phyloP scores from a whole-genome alignment of 2,888 invertebrate species.

The Cerastis rubricosa region DNA sequence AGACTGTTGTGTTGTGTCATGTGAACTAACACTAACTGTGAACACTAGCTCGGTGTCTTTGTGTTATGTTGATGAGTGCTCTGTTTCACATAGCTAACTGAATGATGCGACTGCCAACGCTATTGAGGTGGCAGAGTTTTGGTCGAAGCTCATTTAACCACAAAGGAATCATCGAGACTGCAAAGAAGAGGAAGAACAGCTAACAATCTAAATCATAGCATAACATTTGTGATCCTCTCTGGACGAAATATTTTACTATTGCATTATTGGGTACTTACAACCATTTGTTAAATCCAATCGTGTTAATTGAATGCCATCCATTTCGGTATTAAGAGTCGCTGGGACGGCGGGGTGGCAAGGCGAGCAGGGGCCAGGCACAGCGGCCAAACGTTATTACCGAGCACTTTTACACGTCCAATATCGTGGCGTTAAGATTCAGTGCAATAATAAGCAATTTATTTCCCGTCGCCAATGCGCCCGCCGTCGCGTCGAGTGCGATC shows the following conservation, averaged over 20 bases:
- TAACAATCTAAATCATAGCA: neutral
- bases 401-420: constrained; percentile 35
- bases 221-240: neutral
- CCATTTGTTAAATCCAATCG: constrained; percentile 62
- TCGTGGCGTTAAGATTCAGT: constrained; percentile 47
- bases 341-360: neutral
- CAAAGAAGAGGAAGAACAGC: neutral
- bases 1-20: constrained; percentile 21
- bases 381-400: constrained; percentile 28
- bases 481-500: constrained; percentile 18
- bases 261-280: neutral
- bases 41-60: neutral
- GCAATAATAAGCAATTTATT: constrained; percentile 64
- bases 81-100: neutral
- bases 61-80: constrained; percentile 1
- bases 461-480: constrained; percentile 49
- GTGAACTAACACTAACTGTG: constrained; percentile 26
- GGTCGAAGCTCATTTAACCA: neutral
- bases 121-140: neutral
- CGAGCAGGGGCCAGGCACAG: neutral
- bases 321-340: constrained; percentile 69
- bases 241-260: neutral
- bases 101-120: neutral
- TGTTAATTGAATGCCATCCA: constrained; percentile 74
- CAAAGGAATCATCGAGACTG: neutral